phyloP scores from a whole-genome alignment of 2,797 vertebrate genomes.

The Chelon labrosus region DNA sequence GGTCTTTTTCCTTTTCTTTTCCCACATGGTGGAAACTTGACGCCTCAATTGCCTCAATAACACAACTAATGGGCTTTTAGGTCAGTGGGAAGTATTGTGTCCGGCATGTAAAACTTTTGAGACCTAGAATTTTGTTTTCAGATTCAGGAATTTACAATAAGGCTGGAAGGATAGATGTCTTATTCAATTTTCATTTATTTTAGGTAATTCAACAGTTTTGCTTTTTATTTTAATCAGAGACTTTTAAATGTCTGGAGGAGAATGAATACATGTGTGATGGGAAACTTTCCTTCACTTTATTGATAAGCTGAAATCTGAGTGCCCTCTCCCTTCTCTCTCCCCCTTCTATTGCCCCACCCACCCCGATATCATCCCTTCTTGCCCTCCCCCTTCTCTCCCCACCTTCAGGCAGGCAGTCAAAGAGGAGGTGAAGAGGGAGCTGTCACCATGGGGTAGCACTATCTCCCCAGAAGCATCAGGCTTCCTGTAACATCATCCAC shows the following conservation, averaged over 20 bases:
- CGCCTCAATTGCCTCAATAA: not conserved
- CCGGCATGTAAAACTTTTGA: not conserved
- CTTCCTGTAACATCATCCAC: slow-evolving; percentile 87
- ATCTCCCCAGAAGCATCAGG: slow-evolving; percentile 75
- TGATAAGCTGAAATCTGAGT: not conserved
- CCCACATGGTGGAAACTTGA: not conserved
- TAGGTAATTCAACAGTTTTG: too few species aligned
- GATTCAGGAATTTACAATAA: not conserved
- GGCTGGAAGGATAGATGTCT: not conserved
- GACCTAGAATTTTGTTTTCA: not conserved
- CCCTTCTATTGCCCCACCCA: not conserved
- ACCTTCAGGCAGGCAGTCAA: slow-evolving; percentile 86
- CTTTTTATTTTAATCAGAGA: not conserved
- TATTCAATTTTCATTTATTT: too few species aligned
- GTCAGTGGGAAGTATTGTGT: not conserved
- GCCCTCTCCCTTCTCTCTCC: not conserved
- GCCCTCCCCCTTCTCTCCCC: slow-evolving; percentile 17
- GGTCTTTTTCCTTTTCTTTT: not conserved
- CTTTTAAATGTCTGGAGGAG: not conserved
- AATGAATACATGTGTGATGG: not conserved
- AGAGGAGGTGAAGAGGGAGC: slow-evolving; percentile 89
- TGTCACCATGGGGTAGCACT: slow-evolving; percentile 80
- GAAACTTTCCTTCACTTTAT: not conserved
- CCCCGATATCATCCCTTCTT: not conserved
- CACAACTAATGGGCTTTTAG: not conserved